These are phyloP conservation scores for Lacanobia oleracea DNA, from an alignment of 2,888 invertebrate species.

Conservation along the genomic window DNA sequence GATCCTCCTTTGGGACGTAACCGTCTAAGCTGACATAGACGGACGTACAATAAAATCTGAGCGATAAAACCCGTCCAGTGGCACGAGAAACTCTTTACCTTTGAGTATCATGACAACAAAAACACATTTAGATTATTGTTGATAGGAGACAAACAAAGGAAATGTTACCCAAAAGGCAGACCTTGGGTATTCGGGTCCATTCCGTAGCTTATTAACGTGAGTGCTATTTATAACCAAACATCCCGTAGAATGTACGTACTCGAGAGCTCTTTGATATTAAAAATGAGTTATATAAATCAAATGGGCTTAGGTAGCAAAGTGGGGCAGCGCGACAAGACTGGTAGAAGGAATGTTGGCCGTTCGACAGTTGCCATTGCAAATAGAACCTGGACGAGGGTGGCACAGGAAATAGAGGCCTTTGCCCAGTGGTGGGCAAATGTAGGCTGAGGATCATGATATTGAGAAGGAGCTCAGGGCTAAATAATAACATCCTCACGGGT, in stretches of 20 bases:
- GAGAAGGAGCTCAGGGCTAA: no score
- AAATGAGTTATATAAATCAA: no score
- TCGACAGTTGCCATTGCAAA: no score
- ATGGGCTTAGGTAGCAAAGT: no score
- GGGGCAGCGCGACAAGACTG: no score
- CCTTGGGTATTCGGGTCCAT: background rate
- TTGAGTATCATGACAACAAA: conserved; percentile 44
- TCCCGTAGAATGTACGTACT: background rate
- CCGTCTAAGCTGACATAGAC: conserved; percentile 29
- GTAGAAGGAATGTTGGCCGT: no score
- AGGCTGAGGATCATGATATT: no score
- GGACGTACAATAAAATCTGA: conserved; percentile 55
- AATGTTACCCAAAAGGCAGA: conserved; percentile 1
- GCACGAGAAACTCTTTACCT: conserved; percentile 51
- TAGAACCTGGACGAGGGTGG: no score
- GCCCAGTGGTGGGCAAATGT: no score
- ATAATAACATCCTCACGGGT: no score
- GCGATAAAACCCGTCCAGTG: conserved; percentile 48
- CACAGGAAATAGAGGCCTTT: no score
- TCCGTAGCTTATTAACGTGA: background rate
- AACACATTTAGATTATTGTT: conserved; percentile 47
- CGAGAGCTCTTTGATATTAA: no score
- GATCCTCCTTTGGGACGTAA: conserved; percentile 40
- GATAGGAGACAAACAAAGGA: conserved; percentile 26
- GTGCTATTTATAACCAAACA: background rate